Conservation (phyloP, 2,797 vertebrate genomes). For the Aldrovandia affinis region DNA sequence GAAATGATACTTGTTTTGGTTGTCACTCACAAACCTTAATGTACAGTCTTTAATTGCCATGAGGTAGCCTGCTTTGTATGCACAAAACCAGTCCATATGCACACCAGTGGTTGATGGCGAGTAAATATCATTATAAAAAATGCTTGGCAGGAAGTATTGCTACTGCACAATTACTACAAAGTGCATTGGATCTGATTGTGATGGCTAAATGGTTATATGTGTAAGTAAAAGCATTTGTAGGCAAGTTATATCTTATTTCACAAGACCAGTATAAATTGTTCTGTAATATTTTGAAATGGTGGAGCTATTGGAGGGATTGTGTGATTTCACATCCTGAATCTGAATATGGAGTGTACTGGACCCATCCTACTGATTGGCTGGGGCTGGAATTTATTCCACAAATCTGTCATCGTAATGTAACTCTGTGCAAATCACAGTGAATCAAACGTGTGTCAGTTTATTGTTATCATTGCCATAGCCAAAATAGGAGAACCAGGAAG, state of each 20-base stretch:
- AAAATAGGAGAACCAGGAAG: conserved; percentile 2
- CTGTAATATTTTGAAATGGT: conserved; percentile 21
- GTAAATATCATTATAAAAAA: conserved; percentile 29
- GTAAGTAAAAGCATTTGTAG: neutral
- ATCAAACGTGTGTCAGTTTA: conserved; percentile 18
- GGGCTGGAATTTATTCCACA: conserved; percentile 8
- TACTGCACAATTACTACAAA: neutral
- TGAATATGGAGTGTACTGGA: conserved; percentile 28
- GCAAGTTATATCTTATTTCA: neutral
- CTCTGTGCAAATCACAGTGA: conserved; percentile 12
- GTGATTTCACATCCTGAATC: conserved; percentile 22
- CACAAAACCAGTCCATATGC: neutral
- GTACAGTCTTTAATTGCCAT: neutral
- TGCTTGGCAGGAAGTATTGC: neutral
- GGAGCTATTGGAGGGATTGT: conserved; percentile 6
- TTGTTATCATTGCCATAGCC: neutral
- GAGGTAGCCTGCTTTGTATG: neutral
- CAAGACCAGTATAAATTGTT: neutral
- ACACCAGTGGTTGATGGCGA: conserved; percentile 32
- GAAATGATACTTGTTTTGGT: neutral
- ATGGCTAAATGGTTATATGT: neutral
- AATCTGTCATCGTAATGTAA: conserved; percentile 26
- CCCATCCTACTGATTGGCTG: neutral
- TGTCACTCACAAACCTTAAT: neutral
- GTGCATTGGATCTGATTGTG: neutral